phyloP scores from a whole-genome alignment of 2,888 invertebrate genomes.

The Agriopis aurantiaria region DNA sequence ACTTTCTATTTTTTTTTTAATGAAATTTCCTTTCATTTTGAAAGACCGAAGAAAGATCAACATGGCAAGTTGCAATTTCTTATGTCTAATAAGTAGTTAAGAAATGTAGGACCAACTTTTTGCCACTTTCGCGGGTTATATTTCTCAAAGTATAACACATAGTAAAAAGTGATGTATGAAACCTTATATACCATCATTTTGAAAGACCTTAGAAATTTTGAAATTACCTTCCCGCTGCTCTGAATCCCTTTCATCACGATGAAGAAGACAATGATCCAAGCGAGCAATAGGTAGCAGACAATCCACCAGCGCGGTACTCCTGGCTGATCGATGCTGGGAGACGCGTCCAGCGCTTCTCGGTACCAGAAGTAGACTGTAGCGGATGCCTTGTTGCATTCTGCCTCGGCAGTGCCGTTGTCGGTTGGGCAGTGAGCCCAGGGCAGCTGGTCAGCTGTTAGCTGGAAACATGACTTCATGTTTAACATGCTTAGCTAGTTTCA shows the following conservation, averaged over 20 bases:
- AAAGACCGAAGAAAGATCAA: too few relatives aligned
- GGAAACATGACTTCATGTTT: conserved; percentile 25
- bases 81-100: too few relatives aligned
- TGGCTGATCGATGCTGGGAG: conserved; percentile 93
- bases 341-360: conserved; percentile 94
- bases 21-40: too few relatives aligned
- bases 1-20: too few relatives aligned
- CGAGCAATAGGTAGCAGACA: conserved; percentile 93
- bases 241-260: conserved; percentile 99
- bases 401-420: conserved; percentile 88
- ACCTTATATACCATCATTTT: too few relatives aligned
- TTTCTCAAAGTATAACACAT: too few relatives aligned
- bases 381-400: conserved; percentile 93
- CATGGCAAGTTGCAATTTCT: too few relatives aligned
- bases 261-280: conserved; percentile 97
- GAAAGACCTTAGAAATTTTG: neutral
- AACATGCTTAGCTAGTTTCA: too few relatives aligned
- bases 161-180: too few relatives aligned
- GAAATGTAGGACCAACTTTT: too few relatives aligned
- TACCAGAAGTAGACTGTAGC: conserved; percentile 98
- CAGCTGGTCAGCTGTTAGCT: conserved; percentile 89
- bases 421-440: conserved; percentile 95
- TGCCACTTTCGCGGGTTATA: too few relatives aligned
- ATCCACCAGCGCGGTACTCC: conserved; percentile 97
- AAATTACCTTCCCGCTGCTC: conserved; percentile 95